These are phyloP conservation scores for Plutella xylostella DNA, from an alignment of 2,888 invertebrate species.

Conservation along the genomic window DNA sequence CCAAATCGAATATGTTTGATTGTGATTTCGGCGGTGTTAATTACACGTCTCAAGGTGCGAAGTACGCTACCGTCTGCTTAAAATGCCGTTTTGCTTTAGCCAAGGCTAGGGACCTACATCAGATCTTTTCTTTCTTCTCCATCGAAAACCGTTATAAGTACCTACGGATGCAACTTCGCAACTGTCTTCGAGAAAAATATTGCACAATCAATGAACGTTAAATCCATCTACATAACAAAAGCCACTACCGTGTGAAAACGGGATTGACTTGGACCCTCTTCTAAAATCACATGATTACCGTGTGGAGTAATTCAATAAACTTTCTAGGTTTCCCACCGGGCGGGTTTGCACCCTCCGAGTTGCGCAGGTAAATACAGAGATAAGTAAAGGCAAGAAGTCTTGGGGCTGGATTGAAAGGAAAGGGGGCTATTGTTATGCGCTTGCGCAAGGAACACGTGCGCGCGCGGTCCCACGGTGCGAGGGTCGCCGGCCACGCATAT, in stretches of 20 bases:
- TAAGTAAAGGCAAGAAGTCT: conserved; percentile 56
- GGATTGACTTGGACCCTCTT: conserved; percentile 41
- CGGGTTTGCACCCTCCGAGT: conserved; percentile 54
- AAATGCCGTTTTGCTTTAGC: too few relatives aligned
- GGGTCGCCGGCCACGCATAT: conserved; percentile 43
- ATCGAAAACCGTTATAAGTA: too few relatives aligned
- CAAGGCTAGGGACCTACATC: too few relatives aligned
- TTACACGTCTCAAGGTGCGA: too few relatives aligned
- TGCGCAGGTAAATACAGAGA: conserved; percentile 61
- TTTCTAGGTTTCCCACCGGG: conserved; percentile 57
- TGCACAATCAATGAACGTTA: conserved; percentile 23
- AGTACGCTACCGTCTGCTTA: too few relatives aligned
- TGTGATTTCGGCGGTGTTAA: too few relatives aligned
- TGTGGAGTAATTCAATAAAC: conserved; percentile 41
- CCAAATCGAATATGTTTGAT: too few relatives aligned
- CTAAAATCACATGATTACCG: conserved; percentile 41
- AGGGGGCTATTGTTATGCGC: conserved; percentile 53
- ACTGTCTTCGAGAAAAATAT: too few relatives aligned
- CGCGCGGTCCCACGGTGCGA: conserved; percentile 54
- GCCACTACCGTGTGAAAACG: conserved; percentile 52
- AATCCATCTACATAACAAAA: conserved; percentile 39
- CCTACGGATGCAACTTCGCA: too few relatives aligned
- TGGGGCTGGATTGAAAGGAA: conserved; percentile 59
- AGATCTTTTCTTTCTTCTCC: too few relatives aligned
- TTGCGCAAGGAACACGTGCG: conserved; percentile 62